Evolutionary conservation across 2,797 vertebrate species (phyloP).

Genomic region (Pipistrellus nathusii): DNA sequence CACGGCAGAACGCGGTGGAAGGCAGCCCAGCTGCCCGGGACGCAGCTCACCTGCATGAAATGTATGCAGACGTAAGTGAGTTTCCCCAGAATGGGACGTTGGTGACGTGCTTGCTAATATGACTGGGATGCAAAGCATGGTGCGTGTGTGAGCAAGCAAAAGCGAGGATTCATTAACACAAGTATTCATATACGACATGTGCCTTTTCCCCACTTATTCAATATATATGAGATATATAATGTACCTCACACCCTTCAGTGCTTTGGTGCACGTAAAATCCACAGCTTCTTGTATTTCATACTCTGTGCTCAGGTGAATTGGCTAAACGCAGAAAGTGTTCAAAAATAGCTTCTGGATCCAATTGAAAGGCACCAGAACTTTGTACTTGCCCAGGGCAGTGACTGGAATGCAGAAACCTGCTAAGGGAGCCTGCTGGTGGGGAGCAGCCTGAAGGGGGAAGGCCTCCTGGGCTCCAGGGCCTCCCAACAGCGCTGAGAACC

Average conservation of each 20-base stretch:
- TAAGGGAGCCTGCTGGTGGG: not conserved
- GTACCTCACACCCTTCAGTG: not conserved
- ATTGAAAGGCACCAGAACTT: constrained; percentile 56
- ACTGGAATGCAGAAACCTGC: constrained; percentile 51
- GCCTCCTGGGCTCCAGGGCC: not conserved
- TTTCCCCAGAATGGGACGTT: not conserved
- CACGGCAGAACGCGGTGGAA: not conserved
- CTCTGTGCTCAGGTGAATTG: constrained; percentile 54
- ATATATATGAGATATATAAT: not conserved
- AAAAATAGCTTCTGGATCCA: constrained; percentile 70
- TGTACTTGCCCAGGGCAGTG: constrained; percentile 8
- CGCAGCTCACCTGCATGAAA: constrained; percentile 74
- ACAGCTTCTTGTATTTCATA: constrained; percentile 36
- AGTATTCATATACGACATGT: not conserved
- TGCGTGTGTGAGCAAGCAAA: not conserved
- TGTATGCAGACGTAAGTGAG: constrained; percentile 65
- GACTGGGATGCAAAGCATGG: not conserved
- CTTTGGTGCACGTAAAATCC: constrained; percentile 19
- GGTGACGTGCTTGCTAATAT: not conserved
- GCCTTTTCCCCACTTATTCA: constrained; percentile 42
- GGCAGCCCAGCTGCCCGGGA: not conserved
- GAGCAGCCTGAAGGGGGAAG: not conserved
- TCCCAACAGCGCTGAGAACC: not conserved
- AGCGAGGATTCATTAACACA: constrained; percentile 34
- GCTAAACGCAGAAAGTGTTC: constrained; percentile 51